phyloP scores from a whole-genome alignment of 2,888 invertebrate species.

The Lasiommata megera region DNA sequence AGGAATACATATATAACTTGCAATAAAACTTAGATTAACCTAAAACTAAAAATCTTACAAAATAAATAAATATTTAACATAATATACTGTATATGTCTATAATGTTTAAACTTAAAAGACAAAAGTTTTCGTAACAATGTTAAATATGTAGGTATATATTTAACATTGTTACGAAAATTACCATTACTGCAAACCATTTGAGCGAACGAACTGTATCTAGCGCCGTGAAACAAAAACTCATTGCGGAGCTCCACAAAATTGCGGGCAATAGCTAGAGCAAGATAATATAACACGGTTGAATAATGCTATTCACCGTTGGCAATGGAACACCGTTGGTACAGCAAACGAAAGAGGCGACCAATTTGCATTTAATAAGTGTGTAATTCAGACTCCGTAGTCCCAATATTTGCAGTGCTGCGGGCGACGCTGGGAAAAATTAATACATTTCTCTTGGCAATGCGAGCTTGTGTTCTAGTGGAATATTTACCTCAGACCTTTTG shows the following conservation, averaged over 20 bases:
- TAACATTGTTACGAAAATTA: too few relatives aligned
- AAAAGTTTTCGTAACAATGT: too few relatives aligned
- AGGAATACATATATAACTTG: too few relatives aligned
- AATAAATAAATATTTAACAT: too few relatives aligned
- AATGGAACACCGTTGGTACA: slow-evolving; percentile 14
- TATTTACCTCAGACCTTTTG: slow-evolving; percentile 2
- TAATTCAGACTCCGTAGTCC: slow-evolving; percentile 10
- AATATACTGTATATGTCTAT: too few relatives aligned
- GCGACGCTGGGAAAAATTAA: slow-evolving; percentile 11
- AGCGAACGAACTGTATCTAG: too few relatives aligned
- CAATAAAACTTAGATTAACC: too few relatives aligned
- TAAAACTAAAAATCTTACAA: too few relatives aligned
- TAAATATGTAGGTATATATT: too few relatives aligned
- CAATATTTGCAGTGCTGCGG: slow-evolving; percentile 14
- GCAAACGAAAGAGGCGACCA: slow-evolving; percentile 12
- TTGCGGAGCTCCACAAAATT: not conserved
- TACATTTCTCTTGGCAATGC: slow-evolving; percentile 4
- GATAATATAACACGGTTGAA: not conserved
- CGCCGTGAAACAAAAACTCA: not conserved
- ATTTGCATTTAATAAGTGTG: slow-evolving; percentile 15
- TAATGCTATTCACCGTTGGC: slow-evolving; percentile 4
- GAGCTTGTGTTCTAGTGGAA: not conserved
- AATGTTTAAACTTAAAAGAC: too few relatives aligned
- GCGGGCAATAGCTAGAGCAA: not conserved
- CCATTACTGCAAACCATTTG: too few relatives aligned